Percentiles rank a stretch among this genome's conserved stretches.
phyloP scores from a whole-genome alignment of 2,888 invertebrate genomes.

The Drosophila mettleri region DNA sequence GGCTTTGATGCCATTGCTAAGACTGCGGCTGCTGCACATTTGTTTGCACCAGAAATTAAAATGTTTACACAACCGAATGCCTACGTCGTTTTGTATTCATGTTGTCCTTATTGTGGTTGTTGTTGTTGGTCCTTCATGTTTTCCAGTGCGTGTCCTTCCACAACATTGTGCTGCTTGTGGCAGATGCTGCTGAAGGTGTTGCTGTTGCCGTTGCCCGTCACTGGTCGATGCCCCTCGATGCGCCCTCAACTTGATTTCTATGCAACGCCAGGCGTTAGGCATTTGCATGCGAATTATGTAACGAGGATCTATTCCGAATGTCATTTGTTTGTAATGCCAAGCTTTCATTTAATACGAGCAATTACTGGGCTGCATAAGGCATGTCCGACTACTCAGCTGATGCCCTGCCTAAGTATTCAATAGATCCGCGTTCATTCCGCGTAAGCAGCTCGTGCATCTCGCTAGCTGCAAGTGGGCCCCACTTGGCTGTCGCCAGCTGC shows the following conservation, averaged over 20 bases:
- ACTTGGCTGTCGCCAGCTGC: slow-evolving; percentile 47
- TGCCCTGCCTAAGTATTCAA: not conserved
- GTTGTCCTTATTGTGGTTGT: slow-evolving; percentile 33
- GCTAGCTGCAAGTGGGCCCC: slow-evolving; percentile 42
- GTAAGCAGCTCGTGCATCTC: slow-evolving; percentile 43
- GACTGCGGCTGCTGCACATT: slow-evolving; percentile 68
- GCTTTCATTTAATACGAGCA: slow-evolving; percentile 47
- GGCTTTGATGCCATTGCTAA: slow-evolving; percentile 15
- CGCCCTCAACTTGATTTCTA: slow-evolving; percentile 26
- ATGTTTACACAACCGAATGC: slow-evolving; percentile 78
- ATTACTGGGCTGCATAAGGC: slow-evolving; percentile 31
- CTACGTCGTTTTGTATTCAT: slow-evolving; percentile 72
- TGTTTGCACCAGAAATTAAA: slow-evolving; percentile 78
- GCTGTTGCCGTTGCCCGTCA: slow-evolving; percentile 33
- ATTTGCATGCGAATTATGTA: slow-evolving; percentile 38
- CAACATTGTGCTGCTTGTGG: slow-evolving; percentile 50
- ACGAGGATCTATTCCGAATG: slow-evolving; percentile 37
- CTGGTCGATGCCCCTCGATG: slow-evolving; percentile 15
- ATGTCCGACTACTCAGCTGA: not conserved
- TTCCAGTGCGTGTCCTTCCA: slow-evolving; percentile 56
- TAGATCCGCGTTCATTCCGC: slow-evolving; percentile 11
- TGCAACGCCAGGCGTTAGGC: slow-evolving; percentile 49
- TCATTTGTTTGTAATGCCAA: slow-evolving; percentile 45
- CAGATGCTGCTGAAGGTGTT: slow-evolving; percentile 53
- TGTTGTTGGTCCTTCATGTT: slow-evolving; percentile 34